A percentile compares a stretch with the other conserved stretches of the same genome.
phyloP scores from a whole-genome alignment of 1,140 invertebrate species.

The Aphis craccivora region DNA sequence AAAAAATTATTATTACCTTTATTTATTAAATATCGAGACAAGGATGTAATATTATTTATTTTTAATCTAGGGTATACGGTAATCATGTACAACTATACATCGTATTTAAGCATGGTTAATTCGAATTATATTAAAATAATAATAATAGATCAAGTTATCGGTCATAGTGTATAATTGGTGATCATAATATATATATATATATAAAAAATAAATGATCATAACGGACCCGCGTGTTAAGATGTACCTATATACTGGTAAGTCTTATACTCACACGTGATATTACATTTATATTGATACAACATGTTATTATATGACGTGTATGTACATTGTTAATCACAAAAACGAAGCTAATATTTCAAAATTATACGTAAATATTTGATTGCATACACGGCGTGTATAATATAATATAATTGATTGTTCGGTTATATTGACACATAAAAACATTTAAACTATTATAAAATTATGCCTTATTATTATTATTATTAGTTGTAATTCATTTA shows the following conservation, averaged over 20 bases:
- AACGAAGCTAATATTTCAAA: neutral
- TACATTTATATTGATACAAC: neutral
- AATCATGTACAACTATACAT: neutral
- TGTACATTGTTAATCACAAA: neutral
- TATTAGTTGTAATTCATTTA: neutral
- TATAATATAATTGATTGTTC: neutral
- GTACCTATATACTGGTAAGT: neutral
- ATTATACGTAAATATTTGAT: neutral
- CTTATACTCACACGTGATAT: neutral
- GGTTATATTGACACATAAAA: neutral
- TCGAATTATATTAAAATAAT: neutral
- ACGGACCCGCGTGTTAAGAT: neutral
- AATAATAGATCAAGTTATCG: neutral
- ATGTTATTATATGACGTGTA: neutral
- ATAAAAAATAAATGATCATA: neutral
- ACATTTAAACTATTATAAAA: slow-evolving; percentile 5
- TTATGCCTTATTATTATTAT: neutral
- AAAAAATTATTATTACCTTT: neutral
- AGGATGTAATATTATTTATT: neutral
- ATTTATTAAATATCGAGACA: slow-evolving; percentile 21
- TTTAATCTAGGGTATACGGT: neutral
- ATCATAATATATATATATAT: neutral
- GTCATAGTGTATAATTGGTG: neutral
- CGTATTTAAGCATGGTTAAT: neutral
- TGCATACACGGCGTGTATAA: neutral